Evolutionary conservation across 2,888 invertebrate species (phyloP).

Genomic region (Chrysopilus asiliformis): DNA sequence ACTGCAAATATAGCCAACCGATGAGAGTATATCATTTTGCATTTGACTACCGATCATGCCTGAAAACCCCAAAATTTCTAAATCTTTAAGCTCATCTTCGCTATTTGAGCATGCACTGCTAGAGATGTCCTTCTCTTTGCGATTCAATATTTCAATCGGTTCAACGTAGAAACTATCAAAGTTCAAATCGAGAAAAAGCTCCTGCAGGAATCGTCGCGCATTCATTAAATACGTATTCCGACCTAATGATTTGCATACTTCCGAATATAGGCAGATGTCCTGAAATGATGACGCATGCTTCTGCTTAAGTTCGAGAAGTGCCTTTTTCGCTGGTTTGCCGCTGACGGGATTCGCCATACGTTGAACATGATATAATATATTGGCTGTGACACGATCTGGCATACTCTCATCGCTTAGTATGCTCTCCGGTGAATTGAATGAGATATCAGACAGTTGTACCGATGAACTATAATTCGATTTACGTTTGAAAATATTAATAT

Average conservation of each 20-base stretch:
- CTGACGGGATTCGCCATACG: slow-evolving; percentile 67
- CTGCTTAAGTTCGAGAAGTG: slow-evolving; percentile 61
- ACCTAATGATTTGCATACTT: slow-evolving; percentile 68
- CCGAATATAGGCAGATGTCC: slow-evolving; percentile 85
- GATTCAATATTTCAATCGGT: slow-evolving; percentile 38
- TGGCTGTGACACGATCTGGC: slow-evolving; percentile 30
- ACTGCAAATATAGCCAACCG: background rate
- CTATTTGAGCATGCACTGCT: slow-evolving; percentile 12
- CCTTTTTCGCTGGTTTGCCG: slow-evolving; percentile 67
- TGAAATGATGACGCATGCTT: slow-evolving; percentile 59
- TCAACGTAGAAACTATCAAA: slow-evolving; percentile 50
- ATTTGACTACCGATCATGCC: background rate
- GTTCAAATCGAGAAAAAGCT: slow-evolving; percentile 75
- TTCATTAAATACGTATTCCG: slow-evolving; percentile 68
- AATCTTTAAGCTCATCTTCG: slow-evolving; percentile 4
- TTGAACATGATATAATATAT: slow-evolving; percentile 55
- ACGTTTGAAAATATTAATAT: slow-evolving; percentile 17
- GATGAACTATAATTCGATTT: slow-evolving; percentile 21
- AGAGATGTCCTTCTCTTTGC: slow-evolving; percentile 19
- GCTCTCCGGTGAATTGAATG: slow-evolving; percentile 35
- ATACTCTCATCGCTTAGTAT: slow-evolving; percentile 33
- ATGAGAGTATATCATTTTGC: background rate
- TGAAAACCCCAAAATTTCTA: background rate
- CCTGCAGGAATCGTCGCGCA: slow-evolving; percentile 80
- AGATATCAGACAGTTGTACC: slow-evolving; percentile 27